These are phyloP conservation scores for Tachina lurida DNA, from an alignment of 2,888 invertebrate species.

Conservation along the genomic window DNA sequence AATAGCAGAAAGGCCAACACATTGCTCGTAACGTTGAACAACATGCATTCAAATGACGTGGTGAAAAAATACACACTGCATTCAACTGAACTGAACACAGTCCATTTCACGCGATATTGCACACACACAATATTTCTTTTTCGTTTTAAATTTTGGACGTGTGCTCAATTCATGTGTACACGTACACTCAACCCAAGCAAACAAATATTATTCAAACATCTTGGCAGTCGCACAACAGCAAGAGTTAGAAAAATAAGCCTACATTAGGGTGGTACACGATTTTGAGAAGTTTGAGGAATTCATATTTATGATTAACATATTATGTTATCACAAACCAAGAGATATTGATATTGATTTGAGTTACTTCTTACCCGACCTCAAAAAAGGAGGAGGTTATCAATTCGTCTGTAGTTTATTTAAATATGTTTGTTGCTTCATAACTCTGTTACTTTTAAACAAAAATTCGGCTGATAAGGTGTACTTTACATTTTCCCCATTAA, in stretches of 20 bases:
- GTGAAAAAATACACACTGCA: constrained; percentile 52
- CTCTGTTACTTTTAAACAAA: too few species aligned
- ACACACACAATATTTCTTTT: constrained; percentile 24
- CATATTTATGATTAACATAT: neutral
- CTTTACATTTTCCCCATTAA: too few species aligned
- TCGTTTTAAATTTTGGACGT: constrained; percentile 38
- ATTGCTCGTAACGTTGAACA: constrained; percentile 2
- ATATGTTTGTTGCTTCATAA: too few species aligned
- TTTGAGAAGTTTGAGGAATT: neutral
- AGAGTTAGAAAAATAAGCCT: neutral
- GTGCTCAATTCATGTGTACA: constrained; percentile 50
- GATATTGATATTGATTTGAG: too few species aligned
- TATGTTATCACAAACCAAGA: neutral
- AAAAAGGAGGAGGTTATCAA: too few species aligned
- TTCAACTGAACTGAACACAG: constrained; percentile 50
- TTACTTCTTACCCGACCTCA: too few species aligned
- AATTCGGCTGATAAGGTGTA: too few species aligned
- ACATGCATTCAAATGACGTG: constrained; percentile 50
- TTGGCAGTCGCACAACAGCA: neutral
- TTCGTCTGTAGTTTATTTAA: too few species aligned
- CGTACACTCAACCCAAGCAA: constrained; percentile 43
- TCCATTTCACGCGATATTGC: constrained; percentile 62
- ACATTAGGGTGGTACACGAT: constrained; percentile 10
- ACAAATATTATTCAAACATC: constrained; percentile 37
- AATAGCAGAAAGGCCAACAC: constrained; percentile 12